A percentile compares a stretch with the other conserved stretches of the same genome.
phyloP scores from a whole-genome alignment of 2,888 invertebrate genomes.

The Conus canariensis region DNA sequence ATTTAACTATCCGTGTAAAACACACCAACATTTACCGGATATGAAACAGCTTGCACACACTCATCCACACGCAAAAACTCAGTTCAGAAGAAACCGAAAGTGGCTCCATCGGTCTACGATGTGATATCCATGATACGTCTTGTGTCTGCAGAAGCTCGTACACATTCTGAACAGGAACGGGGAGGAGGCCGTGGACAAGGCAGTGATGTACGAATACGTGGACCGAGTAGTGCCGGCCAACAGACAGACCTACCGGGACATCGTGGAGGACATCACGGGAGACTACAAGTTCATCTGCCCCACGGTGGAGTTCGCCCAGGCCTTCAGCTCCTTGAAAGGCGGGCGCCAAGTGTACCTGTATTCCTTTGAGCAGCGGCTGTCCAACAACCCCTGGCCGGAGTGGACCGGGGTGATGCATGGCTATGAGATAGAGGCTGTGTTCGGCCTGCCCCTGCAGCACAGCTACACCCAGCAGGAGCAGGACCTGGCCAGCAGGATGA shows the following conservation, averaged over 20 bases:
- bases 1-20: too few relatives aligned
- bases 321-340: constrained; percentile 79
- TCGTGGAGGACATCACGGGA: constrained; percentile 93
- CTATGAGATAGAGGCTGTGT: constrained; percentile 72
- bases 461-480: constrained; percentile 91
- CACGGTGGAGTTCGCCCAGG: constrained; percentile 92
- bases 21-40: too few relatives aligned
- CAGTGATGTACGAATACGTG: constrained; percentile 59
- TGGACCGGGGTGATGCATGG: constrained; percentile 75
- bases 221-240: constrained; percentile 48
- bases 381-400: constrained; percentile 66
- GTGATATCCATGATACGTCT: too few relatives aligned
- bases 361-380: constrained; percentile 61
- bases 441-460: constrained; percentile 62
- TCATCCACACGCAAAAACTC: too few relatives aligned
- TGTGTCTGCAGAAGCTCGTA: constrained; percentile 40
- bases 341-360: constrained; percentile 57
- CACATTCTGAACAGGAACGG: constrained; percentile 12
- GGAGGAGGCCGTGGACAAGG: constrained; percentile 41
- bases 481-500: constrained; percentile 90
- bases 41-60: too few relatives aligned
- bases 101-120: too few relatives aligned
- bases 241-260: constrained; percentile 90
- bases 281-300: constrained; percentile 98
- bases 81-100: too few relatives aligned